A percentile compares a stretch with the other conserved stretches of the same genome.
Conservation (phyloP, 2,113 vertebrate genomes). For the Salvelinus sp. region DNA sequence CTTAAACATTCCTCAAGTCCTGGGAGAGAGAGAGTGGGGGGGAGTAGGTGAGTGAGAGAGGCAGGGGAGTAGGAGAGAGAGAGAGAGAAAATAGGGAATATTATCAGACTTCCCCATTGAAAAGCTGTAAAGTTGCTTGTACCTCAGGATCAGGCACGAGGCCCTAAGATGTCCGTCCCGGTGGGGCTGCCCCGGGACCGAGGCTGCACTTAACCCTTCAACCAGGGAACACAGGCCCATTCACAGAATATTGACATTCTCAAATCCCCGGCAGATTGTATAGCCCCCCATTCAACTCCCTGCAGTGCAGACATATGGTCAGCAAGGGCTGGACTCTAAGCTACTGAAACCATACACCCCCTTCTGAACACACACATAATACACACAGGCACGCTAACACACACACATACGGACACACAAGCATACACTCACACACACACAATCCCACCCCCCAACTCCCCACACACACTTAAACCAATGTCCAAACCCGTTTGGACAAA, state of each 20-base stretch:
- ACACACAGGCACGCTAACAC: slow-evolving; percentile 27
- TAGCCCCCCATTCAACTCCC: slow-evolving; percentile 70
- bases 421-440: slow-evolving; percentile 40
- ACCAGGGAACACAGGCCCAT: slow-evolving; percentile 80
- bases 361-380: slow-evolving; percentile 27
- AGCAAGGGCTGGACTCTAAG: slow-evolving; percentile 77
- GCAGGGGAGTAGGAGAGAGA: slow-evolving; percentile 27
- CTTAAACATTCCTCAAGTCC: slow-evolving; percentile 73
- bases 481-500: slow-evolving; percentile 75
- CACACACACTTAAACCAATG: slow-evolving; percentile 35
- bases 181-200: slow-evolving; percentile 73
- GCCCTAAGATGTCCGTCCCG: slow-evolving; percentile 73
- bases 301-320: slow-evolving; percentile 82
- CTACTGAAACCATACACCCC: slow-evolving; percentile 29
- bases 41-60: slow-evolving; percentile 1
- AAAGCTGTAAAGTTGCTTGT: slow-evolving; percentile 65
- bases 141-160: slow-evolving; percentile 58
- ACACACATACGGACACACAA: slow-evolving; percentile 23
- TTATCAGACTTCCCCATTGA: slow-evolving; percentile 46
- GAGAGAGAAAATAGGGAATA: slow-evolving; percentile 15
- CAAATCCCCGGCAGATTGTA: slow-evolving; percentile 83
- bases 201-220: slow-evolving; percentile 85
- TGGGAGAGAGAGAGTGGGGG: slow-evolving; percentile 31
- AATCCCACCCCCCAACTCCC: slow-evolving; percentile 29
- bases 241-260: slow-evolving; percentile 86